Conservation (phyloP, 1,140 invertebrate genomes). For the Brachionus sp. region DNA sequence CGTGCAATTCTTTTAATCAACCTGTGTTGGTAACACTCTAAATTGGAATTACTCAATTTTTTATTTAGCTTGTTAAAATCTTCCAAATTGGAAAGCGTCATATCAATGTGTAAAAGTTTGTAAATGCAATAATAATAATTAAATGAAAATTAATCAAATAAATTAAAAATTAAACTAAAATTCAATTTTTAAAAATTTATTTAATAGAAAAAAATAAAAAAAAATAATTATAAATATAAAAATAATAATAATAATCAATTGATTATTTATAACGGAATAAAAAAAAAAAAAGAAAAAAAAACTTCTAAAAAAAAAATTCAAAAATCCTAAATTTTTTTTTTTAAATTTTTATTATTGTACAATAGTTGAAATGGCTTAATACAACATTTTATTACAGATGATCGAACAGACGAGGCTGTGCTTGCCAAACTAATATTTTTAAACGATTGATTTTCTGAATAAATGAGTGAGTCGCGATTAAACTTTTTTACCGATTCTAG, state of each 20-base stretch:
- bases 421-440: constrained; percentile 7
- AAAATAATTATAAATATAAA: not conserved
- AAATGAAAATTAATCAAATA: too few species aligned
- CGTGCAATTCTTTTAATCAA: too few species aligned
- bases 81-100: too few species aligned
- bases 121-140: too few species aligned
- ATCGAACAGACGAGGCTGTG: not conserved
- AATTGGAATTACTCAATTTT: not conserved
- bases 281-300: not conserved
- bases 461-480: constrained; percentile 3
- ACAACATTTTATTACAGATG: constrained; percentile 24
- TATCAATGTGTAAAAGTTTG: too few species aligned
- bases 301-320: not conserved
- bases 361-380: constrained; percentile 24
- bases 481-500: not conserved
- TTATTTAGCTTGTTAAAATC: constrained; percentile 13
- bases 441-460: not conserved
- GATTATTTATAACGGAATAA: not conserved
- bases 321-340: not conserved
- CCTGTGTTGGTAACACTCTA: constrained; percentile 1
- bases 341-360: constrained; percentile 13
- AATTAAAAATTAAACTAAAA: not conserved
- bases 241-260: not conserved
- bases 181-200: not conserved
- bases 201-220: not conserved